Evolutionary conservation across 2,797 vertebrate genomes (phyloP).

Genomic region (Hippopotamyrus pictus): DNA sequence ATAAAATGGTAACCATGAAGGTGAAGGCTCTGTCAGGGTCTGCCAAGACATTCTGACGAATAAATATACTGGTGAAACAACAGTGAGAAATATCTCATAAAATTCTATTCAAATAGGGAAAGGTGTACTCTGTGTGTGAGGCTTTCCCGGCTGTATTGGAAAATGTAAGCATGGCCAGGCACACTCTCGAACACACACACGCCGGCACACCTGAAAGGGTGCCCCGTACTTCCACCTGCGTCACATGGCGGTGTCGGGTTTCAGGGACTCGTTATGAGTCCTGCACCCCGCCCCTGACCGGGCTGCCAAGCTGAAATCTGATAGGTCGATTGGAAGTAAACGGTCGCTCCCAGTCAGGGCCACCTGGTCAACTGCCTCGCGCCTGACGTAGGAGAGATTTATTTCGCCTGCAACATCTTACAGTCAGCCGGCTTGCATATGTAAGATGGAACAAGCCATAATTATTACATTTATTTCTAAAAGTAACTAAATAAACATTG

Average conservation of each 20-base stretch:
- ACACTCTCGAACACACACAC: neutral
- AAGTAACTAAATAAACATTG: neutral
- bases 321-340: neutral
- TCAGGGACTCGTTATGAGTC: neutral
- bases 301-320: constrained; percentile 13
- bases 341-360: neutral
- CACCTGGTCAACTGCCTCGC: neutral
- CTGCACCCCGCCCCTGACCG: neutral
- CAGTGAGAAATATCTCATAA: neutral
- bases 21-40: neutral
- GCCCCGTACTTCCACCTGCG: neutral
- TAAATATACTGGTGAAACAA: neutral
- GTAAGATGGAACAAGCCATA: neutral
- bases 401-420: neutral
- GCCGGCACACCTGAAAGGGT: neutral
- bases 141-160: constrained; percentile 1
- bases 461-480: constrained; percentile 2
- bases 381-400: neutral
- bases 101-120: neutral
- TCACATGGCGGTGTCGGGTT: constrained; percentile 8
- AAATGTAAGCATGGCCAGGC: neutral
- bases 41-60: neutral
- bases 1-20: neutral
- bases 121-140: neutral
- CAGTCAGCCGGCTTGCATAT: neutral